phyloP scores from a whole-genome alignment of 1,140 invertebrate species.

The Zaprionus gabonicus region DNA sequence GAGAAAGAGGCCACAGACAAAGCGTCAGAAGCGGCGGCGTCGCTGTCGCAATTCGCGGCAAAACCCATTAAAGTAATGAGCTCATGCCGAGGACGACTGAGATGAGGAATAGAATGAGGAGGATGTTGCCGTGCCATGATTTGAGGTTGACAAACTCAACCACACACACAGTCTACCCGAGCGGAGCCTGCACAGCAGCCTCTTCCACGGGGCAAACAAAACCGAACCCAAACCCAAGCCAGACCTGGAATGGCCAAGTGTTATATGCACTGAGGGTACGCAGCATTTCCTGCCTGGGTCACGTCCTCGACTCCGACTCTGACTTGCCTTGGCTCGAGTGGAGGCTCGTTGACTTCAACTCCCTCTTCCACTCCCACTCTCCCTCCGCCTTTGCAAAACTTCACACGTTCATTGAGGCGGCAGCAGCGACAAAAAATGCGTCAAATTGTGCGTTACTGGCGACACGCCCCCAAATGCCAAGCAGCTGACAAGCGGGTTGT shows the following conservation, averaged over 20 bases:
- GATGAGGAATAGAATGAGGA: background rate
- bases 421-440: conserved; percentile 50
- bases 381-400: conserved; percentile 14
- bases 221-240: conserved; percentile 4
- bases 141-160: conserved; percentile 70
- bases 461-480: conserved; percentile 47
- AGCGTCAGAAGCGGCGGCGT: conserved; percentile 11
- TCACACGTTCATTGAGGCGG: conserved; percentile 52
- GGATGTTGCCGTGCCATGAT: conserved; percentile 36
- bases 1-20: conserved; percentile 34
- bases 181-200: background rate
- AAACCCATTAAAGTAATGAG: conserved; percentile 79
- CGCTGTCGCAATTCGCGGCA: conserved; percentile 7
- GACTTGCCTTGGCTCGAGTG: background rate
- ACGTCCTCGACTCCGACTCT: conserved; percentile 30
- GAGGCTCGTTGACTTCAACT: background rate
- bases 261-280: conserved; percentile 59
- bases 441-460: conserved; percentile 78
- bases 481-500: conserved; percentile 13
- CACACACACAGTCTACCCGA: conserved; percentile 7
- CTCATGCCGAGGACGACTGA: conserved; percentile 56
- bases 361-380: conserved; percentile 11
- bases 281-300: conserved; percentile 64
- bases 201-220: background rate
- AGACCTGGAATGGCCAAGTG: conserved; percentile 48